These are phyloP conservation scores for Polylopha cassiicola DNA, from an alignment of 2,888 invertebrate genomes.

Conservation along the genomic window DNA sequence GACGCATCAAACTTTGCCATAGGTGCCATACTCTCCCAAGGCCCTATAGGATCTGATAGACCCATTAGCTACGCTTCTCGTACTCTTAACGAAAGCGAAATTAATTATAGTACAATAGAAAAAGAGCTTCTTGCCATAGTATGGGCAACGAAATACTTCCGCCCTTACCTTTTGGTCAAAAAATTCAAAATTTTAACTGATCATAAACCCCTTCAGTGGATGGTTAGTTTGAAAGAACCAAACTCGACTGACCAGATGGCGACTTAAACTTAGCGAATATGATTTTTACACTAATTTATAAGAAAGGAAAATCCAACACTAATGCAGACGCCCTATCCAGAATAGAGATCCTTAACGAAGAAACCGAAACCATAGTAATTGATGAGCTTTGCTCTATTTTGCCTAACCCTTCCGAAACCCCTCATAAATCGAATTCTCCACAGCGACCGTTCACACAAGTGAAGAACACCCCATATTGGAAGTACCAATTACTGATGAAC, in stretches of 20 bases:
- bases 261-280: conserved; percentile 3
- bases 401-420: too few relatives aligned
- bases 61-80: conserved; percentile 1
- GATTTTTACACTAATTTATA: too few relatives aligned
- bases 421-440: too few relatives aligned
- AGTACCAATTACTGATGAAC: too few relatives aligned
- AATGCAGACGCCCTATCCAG: too few relatives aligned
- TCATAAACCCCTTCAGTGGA: conserved; percentile 6
- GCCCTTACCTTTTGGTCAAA: conserved; percentile 21
- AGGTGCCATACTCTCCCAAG: conserved; percentile 9
- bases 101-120: conserved; percentile 11
- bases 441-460: too few relatives aligned
- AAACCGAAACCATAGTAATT: too few relatives aligned
- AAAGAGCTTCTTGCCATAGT: conserved; percentile 11
- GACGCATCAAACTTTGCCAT: conserved; percentile 4
- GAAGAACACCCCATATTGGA: too few relatives aligned
- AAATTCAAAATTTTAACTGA: conserved; percentile 7
- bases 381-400: too few relatives aligned
- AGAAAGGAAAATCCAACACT: too few relatives aligned
- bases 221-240: conserved; percentile 12
- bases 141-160: conserved; percentile 10
- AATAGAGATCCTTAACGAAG: too few relatives aligned
- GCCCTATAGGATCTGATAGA: conserved; percentile 7
- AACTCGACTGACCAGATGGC: conserved; percentile 13
- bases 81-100: too few relatives aligned